Base-by-base conservation (phyloP, 2,888 invertebrate genomes). In the Erebia ligea region DNA sequence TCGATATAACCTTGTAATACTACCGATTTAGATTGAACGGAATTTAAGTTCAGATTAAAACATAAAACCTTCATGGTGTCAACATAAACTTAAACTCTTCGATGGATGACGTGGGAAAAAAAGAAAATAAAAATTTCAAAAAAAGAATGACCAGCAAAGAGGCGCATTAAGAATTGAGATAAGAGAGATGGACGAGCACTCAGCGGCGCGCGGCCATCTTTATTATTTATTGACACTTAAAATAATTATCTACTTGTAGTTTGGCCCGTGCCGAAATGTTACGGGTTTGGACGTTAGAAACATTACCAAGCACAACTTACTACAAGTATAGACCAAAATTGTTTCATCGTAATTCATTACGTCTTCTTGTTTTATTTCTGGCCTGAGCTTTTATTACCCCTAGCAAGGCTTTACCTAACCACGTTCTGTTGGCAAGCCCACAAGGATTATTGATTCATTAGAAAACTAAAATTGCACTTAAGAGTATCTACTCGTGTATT, bases 201-300 rank as follows among this genome's bases (percentile, higher is more conserved):
- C 93, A 92, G 82, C 87, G 87, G 85, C 81, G 86, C 84, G 84
- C 88, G 87, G 86, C 82, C 86, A 83, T 88, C 90, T 92, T 91
- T 92, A 92, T 93, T 92, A 92, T 93, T 93, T 93, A 93, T 93
- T 93, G 92, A 93, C 92, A 92, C 92, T 93, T 91, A 91, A 92
- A 92, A 91, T 92, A 92, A 93, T 92, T 92, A 74, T 71, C 70
- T 69, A 91, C 86, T 82, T 83, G 81, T 80, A 80, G 83, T 87
- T 88, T 90, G 90, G 92, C 92, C 90, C 92, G 92, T 93, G 92
- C 92, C 92, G 89, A 76, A 78, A 76, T 69, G 69, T 72, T 15
- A 65, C 68, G 68, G 68, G 58, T 71, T 70, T 67, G 64, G 59
- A 74, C 71, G 69, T 67, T 64, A 13, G 17, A 67, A 15, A 25